Percentiles rank a stretch among this genome's conserved stretches.
Evolutionary conservation across 30 jellyfish, hydroid and myxozoan species (phyloP).

Genomic region (Pelagia noctiluca): DNA sequence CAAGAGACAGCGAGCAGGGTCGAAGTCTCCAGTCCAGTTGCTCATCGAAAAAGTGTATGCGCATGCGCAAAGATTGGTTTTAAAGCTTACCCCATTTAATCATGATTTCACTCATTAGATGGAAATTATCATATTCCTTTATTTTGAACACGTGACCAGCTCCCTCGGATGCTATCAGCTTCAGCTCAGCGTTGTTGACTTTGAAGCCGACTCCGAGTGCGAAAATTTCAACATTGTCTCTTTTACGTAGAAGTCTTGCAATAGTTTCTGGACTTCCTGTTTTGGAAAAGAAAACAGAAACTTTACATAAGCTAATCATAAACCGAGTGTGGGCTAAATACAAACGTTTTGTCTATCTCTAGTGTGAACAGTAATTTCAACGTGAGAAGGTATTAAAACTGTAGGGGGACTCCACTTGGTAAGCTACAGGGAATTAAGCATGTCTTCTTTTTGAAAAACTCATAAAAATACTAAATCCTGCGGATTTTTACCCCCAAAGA

Average conservation of each 20-base stretch:
- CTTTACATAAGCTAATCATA: too few relatives aligned
- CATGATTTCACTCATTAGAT: constrained; percentile 15
- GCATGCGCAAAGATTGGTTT: neutral
- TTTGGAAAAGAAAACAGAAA: neutral
- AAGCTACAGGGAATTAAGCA: too few relatives aligned
- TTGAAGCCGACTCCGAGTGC: constrained; percentile 78
- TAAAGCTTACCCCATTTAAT: constrained; percentile 40
- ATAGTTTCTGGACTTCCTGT: constrained; percentile 58
- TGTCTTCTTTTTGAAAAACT: too few relatives aligned
- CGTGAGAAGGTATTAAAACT: too few relatives aligned
- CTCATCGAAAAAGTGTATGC: too few relatives aligned
- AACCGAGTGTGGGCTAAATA: too few relatives aligned
- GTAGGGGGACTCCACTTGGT: too few relatives aligned
- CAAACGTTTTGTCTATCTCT: too few relatives aligned
- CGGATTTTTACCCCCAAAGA: too few relatives aligned
- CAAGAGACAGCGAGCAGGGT: neutral
- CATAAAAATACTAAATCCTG: too few relatives aligned
- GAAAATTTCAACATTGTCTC: constrained; percentile 40
- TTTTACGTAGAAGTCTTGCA: constrained; percentile 32
- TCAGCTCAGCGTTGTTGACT: constrained; percentile 38
- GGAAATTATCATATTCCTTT: constrained; percentile 15
- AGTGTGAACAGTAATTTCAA: too few relatives aligned
- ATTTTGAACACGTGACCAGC: constrained; percentile 50
- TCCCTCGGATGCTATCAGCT: constrained; percentile 9
- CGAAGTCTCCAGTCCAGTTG: too few relatives aligned